Evolutionary conservation across 2,888 invertebrate species (phyloP), one percentile per base, ranked within the genome.

Genomic region (Caenorhabditis sp.): DNA sequence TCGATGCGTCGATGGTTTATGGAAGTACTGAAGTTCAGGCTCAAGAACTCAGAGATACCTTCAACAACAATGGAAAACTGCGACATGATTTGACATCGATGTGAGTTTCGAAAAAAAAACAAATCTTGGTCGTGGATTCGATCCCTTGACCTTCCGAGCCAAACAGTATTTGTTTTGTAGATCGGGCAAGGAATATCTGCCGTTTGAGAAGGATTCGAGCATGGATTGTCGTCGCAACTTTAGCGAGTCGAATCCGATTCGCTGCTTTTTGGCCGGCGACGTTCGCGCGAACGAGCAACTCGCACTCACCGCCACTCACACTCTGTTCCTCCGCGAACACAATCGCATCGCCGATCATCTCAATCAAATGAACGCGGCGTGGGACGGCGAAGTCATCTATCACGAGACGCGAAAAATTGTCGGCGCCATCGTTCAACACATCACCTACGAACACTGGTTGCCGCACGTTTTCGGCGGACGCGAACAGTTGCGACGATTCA

Each of bases 1-100:
- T 99, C 69, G 97, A 99, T 88, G 97, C 93, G 0, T 97, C 97
- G 0, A 95, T 95, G 90, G 93, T 99, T 0, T 99, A 99, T 88
- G 97, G 97, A 1, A 97, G 93, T 88, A 93, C 93, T 62, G 92
- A 93, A 76, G 84, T 84, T 27, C 87, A 88, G 60, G 86, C 88
- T 17, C 77, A 86, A 21, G 86, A 85, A 63, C 71, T 88, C 43
- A 63, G 86, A 14, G 86, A 87, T 58, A 80, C 84, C 3, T 87
- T 81, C 58, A 79, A 83, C 31, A 85, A 85, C 58, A 82, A 83
- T 36, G 86, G 86, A 63, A 68, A 77, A 4, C 68, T 86, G 8
- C 70, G 86, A 71, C 78, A 57, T 37, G 77, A 79, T 31, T 76
- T 73, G 12, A 66, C 74, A 3, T 76, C 78, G 19, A 24, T 49